Evolutionary conservation across 2,888 invertebrate species (phyloP), one percentile per base, ranked within the genome.

Genomic region (Drosophila bunnanda): DNA sequence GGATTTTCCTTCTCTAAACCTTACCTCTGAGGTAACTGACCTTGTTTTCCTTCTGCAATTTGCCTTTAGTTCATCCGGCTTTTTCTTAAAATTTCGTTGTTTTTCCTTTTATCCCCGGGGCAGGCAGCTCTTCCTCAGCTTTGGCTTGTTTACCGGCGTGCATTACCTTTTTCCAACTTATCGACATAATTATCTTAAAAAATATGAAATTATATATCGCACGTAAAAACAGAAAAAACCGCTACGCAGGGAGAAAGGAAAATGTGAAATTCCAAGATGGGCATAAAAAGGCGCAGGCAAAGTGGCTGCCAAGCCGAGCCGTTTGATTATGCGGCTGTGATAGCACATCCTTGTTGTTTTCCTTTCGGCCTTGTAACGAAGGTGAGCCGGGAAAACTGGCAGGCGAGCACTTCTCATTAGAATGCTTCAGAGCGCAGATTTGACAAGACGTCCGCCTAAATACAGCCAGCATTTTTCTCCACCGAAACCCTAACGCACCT

Each of bases 161-260:
- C 80, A 76, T 78, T 85, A 56, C 88, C 83, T 88, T 80, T 79
- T 72, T n/a, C 75, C 81, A 84, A 87, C 89, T 84, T 84, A 89
- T 89, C 89, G 84, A 87, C 84, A 79, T 84, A 84, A 89, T 89
- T 87, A 89, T 84, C 87, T 89, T 87, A 83, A 87, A 83, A 88
- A 86, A 88, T 86, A 83, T 83, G 88, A 83, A 83, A 83, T 82
- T 86, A 80, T 88, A 86, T 82, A 80, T 66, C 56, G 70, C 70
- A 77, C 82, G 71, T 53, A 80, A 67, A 53, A 69, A 39, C 36
- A 53, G 41, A 75, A 36, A 52, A 70, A 43, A 25, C 53, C 32
- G 7, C 30, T 57, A 25, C 13, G 53, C 48, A 30, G 41, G 74
- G 48, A 34, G 39, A 46, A 56, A 75, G 44, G n/a, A 54, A 69